Evolutionary conservation across 2,888 invertebrate species (phyloP), one percentile per base, ranked within the genome.

Genomic region (Eledona agricola): DNA sequence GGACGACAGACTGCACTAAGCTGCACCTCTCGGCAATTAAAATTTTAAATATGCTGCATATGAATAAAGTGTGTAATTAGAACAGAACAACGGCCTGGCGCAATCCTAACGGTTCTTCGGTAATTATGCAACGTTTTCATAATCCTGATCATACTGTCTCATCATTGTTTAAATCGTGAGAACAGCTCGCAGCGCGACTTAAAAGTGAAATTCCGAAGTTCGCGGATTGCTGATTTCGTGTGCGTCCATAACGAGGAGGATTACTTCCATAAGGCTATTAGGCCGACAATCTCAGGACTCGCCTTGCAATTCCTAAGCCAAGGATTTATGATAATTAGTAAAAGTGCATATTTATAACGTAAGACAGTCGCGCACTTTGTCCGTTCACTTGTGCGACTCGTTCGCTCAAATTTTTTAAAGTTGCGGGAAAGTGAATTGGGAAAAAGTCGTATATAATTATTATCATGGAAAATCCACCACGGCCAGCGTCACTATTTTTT

Each of bases 311-410:
- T 28, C 19, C 5, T 6, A 40, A 42, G n/a, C 42, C 42, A 42
- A 42, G 42, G 42, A 17, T 42, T 42, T 29, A 42, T 42, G 42
- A 16, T 29, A 42, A 42, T 42, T 31, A 31, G 42, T 42, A 42
- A 42, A 42, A 42, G 42, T 42, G 42, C 42, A 42, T 42, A 42
- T 31, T 31, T 42, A 12, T 29, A 19, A 19, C 12, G 28, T 2
- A 12, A 22, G 7, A 23, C 37, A 23, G 13, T 16, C 40, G 17
- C 10, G 19, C 19, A 29, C 19, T 38, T 38, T 17, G 7, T 19
- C 29, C 42, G 20, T 42, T 42, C 42, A 42, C 42, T 31, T 40
- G n/a, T n/a, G n/a, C n/a, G n/a, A n/a, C n/a, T n/a, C n/a, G n/a
- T n/a, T n/a, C n/a, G n/a, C n/a, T n/a, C n/a, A n/a, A n/a, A n/a